Evolutionary conservation across 2,797 vertebrate genomes (phyloP).

Genomic region (Zenarchopterus dispar): DNA sequence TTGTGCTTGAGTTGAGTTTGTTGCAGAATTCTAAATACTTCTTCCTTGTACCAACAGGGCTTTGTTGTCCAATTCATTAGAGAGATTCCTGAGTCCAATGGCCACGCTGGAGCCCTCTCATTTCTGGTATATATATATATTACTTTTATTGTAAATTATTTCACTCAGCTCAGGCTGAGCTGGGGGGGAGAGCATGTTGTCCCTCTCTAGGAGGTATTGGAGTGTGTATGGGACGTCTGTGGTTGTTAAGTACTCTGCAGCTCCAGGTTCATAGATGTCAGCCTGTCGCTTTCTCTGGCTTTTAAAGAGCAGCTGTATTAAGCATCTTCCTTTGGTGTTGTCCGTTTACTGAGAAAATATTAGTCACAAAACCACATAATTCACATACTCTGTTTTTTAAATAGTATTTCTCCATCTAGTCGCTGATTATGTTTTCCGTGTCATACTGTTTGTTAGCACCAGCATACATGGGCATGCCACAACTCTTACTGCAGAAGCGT

Average conservation of each 20-base stretch:
- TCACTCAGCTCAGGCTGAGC: conserved; percentile 70
- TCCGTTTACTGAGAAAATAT: conserved; percentile 12
- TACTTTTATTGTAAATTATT: conserved; percentile 84
- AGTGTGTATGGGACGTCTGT: conserved; percentile 67
- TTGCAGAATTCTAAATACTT: conserved; percentile 82
- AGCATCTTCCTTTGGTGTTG: no score
- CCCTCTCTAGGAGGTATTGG: conserved; percentile 66
- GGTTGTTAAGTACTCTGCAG: conserved; percentile 53
- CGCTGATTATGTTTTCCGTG: neutral
- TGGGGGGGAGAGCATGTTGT: conserved; percentile 62
- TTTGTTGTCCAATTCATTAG: conserved; percentile 87
- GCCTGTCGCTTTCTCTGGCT: conserved; percentile 32
- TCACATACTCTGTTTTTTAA: no score
- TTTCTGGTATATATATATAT: conserved; percentile 85
- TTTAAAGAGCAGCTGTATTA: conserved; percentile 34
- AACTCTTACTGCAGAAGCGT: no score
- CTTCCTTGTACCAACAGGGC: conserved; percentile 86
- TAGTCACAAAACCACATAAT: neutral
- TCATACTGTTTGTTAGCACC: neutral
- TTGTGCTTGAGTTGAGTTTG: conserved; percentile 74
- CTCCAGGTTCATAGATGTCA: conserved; percentile 45
- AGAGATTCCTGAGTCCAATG: conserved; percentile 85
- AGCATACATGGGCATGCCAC: no score
- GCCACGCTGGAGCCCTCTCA: conserved; percentile 83
- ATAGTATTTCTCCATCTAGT: neutral